Conservation (phyloP, 2,888 invertebrate genomes). For the Mesochorus sp. region DNA sequence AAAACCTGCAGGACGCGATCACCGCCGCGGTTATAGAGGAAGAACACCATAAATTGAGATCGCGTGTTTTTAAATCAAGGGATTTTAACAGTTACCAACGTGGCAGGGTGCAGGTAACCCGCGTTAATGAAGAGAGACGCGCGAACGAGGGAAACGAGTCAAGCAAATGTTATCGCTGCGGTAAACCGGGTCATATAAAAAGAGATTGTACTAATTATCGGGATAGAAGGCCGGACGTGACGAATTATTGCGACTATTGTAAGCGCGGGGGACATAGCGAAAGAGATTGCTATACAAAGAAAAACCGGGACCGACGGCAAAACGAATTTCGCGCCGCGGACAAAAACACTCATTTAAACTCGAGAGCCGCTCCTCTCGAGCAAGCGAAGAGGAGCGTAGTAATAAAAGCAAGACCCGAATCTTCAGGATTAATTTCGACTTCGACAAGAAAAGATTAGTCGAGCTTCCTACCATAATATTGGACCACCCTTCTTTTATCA, state of each 20-base stretch:
- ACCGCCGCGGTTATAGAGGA: constrained; percentile 3
- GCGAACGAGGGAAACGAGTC: no score
- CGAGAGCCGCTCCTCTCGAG: not conserved
- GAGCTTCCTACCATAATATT: no score
- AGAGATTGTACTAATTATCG: no score
- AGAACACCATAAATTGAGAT: not conserved
- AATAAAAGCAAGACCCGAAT: constrained; percentile 1
- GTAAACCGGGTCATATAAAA: no score
- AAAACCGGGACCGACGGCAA: not conserved
- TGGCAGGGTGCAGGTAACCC: no score
- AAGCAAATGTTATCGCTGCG: no score
- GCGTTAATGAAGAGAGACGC: no score
- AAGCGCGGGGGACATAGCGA: not conserved
- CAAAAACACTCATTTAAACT: constrained; percentile 15
- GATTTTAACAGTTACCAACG: no score
- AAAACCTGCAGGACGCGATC: not conserved
- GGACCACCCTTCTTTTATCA: no score
- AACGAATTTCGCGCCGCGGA: not conserved
- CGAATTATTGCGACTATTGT: constrained; percentile 17
- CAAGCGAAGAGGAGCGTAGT: not conserved
- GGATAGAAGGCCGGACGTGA: no score
- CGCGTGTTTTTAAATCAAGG: no score
- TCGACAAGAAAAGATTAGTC: not conserved
- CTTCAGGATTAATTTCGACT: not conserved
- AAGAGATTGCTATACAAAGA: not conserved